Evolutionary conservation across 1,140 invertebrate species (phyloP), one percentile per base, ranked within the genome.

Genomic region (Antheraea mylitta): DNA sequence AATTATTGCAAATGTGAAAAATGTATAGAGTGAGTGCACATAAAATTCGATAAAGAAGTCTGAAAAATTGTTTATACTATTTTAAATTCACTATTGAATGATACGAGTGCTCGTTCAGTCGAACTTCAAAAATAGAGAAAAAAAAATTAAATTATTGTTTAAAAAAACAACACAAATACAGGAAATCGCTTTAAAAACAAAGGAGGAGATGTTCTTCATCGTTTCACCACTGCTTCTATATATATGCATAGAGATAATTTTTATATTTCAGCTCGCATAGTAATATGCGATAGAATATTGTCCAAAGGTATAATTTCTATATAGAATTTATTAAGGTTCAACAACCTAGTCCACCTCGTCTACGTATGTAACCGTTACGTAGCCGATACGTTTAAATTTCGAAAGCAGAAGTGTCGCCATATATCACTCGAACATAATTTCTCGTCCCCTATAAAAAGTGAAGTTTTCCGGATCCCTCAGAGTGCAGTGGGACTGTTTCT

Each of bases 381-480:
- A 83, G 83, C 77, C 80, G 79, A 75, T 69, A 80, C 83, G 89
- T 87, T 89, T 85, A 89, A 89, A 91, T 87, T 89, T 85, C 68
- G 68, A 69, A 73, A 75, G 76, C 71, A 81, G 82, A 87, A 88
- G 77, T 88, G 86, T 86, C 85, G 75, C 76, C 76, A 83, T 91
- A 91, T 84, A 87, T 91, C 89, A 91, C 76, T 37, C 58, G 70
- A 82, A 81, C 82, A 86, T 89, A 86, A 89, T 86, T 90, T 88
- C 77, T 83, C 73, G 78, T 83, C 82, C 84, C 80, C 84, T 77
- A 89, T 89, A 89, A 89, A 91, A 88, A 89, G 76, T 87, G 72
- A 86, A 88, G 75, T 86, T 82, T 68, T 72, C 70, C 71, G 67
- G 70, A 76, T 81, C 80, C 79, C 68, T 79, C 75, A 62, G 45